Base-by-base conservation (phyloP, 1,140 invertebrate species). In the Polyergus mexicanus region DNA sequence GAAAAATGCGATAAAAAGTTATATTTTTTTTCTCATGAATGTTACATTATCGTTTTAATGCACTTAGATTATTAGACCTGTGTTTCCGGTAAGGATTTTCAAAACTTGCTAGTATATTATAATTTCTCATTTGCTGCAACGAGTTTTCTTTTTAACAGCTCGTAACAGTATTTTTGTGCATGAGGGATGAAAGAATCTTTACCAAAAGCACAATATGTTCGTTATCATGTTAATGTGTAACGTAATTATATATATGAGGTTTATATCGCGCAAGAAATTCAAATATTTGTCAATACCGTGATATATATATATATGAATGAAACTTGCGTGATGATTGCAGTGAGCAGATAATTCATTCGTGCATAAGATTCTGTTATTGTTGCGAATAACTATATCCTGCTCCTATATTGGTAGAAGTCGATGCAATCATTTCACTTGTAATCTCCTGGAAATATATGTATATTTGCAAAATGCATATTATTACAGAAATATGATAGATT, bases 301-400 rank as follows among this genome's bases (percentile, higher is more conserved):
- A 76, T 22, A 10, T 38, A 22, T 78, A 86, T 75, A 83, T 86
- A 69, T 86, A 62, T 87, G 65, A 71, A 66, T 92, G 89, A 62
- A 74, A 87, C 77, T 54, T 88, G 71, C 19, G 60, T 84, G 71
- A 56, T 84, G 76, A 77, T 83, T 74, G 87, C 81, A 54, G 88
- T 74, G 54, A 47, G 19, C n/a, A 13, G 62, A 65, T 84, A 76
- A 58, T 69, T 77, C 89, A 88, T 51, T 78, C 88, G 81, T 75
- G 84, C 44, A 76, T 68, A 68, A 91, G 92, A 68, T 78, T 90
- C 56, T 91, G 86, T 89, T 91, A 91, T 16, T 80, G 85, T 86
- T 88, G 77, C 16, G 89, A 86, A 62, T 91, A 91, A 85, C 56
- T 92, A 78, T 92, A 92, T 66, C 85, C 71, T 32, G 88, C 81